phyloP scores from a whole-genome alignment of 2,113 vertebrate species.

The Platysteira castanea region DNA sequence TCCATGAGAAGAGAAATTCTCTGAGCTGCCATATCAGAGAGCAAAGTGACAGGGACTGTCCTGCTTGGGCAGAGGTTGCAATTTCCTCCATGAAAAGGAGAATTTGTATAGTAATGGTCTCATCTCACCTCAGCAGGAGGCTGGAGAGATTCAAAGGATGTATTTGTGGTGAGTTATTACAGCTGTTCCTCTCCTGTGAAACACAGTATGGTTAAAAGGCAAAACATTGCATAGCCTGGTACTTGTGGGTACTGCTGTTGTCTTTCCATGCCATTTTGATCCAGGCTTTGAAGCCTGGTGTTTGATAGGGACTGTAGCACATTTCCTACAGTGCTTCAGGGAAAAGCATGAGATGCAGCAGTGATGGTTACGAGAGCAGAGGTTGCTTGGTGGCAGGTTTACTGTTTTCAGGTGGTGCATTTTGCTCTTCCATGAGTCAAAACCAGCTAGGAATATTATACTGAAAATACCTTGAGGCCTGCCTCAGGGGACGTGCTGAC shows the following conservation, averaged over 20 bases:
- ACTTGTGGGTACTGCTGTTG: not conserved
- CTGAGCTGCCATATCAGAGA: not conserved
- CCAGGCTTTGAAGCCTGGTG: not conserved
- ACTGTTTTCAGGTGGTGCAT: not conserved
- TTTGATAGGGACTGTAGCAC: not conserved
- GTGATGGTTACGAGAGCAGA: not conserved
- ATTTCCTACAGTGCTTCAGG: not conserved
- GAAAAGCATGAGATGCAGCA: not conserved
- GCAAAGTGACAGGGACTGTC: not conserved
- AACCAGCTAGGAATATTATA: not conserved
- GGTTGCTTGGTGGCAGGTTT: not conserved
- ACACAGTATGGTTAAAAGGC: not conserved
- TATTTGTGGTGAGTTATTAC: not conserved
- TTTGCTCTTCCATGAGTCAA: not conserved
- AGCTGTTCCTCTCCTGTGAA: not conserved
- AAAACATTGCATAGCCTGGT: not conserved
- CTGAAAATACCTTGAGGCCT: not conserved
- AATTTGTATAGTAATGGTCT: not conserved
- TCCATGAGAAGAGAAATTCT: not conserved
- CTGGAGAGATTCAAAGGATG: not conserved
- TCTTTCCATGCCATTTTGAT: not conserved
- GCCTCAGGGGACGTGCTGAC: not conserved
- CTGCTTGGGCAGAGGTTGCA: not conserved
- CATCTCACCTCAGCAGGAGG: not conserved
- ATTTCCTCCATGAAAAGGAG: not conserved